Conservation (phyloP, 64 coral and sea anemone species). For the Trachythela sp. region DNA sequence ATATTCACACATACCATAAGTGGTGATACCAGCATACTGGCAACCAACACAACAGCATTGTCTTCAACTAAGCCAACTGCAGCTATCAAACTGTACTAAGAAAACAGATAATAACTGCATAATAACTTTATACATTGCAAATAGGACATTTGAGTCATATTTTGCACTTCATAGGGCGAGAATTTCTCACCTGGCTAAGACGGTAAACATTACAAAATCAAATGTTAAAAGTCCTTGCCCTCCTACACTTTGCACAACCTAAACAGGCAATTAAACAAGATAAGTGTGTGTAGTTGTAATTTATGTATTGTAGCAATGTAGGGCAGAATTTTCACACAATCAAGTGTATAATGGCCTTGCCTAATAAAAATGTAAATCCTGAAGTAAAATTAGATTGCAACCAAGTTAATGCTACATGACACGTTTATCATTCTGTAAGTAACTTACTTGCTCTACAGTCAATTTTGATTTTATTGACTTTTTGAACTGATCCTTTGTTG, state of each 20-base stretch:
- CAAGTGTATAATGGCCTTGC: no score
- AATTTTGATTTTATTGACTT: constrained; percentile 14
- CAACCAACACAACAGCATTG: constrained; percentile 2
- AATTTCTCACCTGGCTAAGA: constrained; percentile 13
- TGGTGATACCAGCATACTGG: not conserved
- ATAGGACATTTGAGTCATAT: no score
- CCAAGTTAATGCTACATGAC: no score
- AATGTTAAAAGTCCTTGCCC: not conserved
- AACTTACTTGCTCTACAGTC: not conserved
- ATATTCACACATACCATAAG: constrained; percentile 1
- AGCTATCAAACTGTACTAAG: constrained; percentile 1
- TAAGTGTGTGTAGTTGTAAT: not conserved
- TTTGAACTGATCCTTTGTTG: not conserved
- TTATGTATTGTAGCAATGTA: no score
- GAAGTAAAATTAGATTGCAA: no score
- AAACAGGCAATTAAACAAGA: no score
- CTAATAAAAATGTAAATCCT: no score
- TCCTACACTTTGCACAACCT: constrained; percentile 7
- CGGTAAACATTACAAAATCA: constrained; percentile 13
- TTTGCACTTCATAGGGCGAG: not conserved
- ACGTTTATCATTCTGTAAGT: not conserved
- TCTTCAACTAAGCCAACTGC: constrained; percentile 12
- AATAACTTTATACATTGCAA: not conserved
- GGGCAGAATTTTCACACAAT: not conserved
- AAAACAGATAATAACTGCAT: not conserved